phyloP scores from a whole-genome alignment of 1,140 invertebrate genomes.

The Drosophila hydei region DNA sequence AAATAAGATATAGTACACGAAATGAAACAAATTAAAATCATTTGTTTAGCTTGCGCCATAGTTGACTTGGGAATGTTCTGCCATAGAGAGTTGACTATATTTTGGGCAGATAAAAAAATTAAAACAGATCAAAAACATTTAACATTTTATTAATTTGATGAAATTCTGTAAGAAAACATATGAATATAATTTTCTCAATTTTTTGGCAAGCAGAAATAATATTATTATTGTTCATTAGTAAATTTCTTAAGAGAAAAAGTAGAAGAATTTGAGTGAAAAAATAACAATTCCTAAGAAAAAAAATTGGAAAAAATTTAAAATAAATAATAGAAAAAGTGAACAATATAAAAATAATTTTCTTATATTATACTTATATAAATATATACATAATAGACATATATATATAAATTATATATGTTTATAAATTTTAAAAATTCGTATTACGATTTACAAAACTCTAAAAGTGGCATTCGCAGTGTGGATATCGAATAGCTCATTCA shows the following conservation, averaged over 20 bases:
- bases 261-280: too few species aligned
- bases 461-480: neutral
- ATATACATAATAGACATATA: neutral
- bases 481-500: neutral
- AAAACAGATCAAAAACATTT: too few species aligned
- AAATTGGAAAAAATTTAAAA: neutral
- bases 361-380: neutral
- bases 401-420: conserved; percentile 3
- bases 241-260: too few species aligned
- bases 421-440: neutral
- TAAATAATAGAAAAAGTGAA: neutral
- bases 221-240: too few species aligned
- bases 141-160: too few species aligned
- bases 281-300: too few species aligned
- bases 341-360: neutral
- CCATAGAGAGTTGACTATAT: too few species aligned
- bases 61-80: conserved; percentile 11
- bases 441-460: neutral
- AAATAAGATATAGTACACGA: conserved; percentile 27
- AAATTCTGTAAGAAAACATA: too few species aligned
- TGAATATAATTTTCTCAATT: too few species aligned
- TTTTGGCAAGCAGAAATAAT: too few species aligned
- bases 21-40: conserved; percentile 41
- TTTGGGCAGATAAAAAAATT: too few species aligned
- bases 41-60: neutral